Conservation (phyloP, 2,888 invertebrate species). For the Lypha dubia region DNA sequence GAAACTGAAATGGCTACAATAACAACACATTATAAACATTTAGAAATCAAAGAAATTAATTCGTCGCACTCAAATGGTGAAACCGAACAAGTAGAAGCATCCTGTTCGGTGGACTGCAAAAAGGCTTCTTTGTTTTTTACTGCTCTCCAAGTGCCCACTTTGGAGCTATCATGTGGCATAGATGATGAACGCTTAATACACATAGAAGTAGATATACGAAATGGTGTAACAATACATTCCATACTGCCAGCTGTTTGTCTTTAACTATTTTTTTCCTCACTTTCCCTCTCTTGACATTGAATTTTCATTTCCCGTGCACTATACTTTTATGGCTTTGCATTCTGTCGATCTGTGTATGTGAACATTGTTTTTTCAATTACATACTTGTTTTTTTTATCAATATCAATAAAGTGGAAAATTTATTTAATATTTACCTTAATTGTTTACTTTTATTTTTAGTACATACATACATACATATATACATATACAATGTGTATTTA, state of each 20-base stretch:
- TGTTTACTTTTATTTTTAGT: constrained; percentile 39
- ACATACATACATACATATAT: too few relatives aligned
- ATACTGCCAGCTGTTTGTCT: constrained; percentile 89
- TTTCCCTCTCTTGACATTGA: constrained; percentile 33
- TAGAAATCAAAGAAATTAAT: constrained; percentile 84
- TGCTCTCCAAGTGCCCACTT: constrained; percentile 90
- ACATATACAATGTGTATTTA: too few relatives aligned
- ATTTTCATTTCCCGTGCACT: constrained; percentile 20
- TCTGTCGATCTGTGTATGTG: constrained; percentile 20
- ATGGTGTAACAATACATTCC: constrained; percentile 90
- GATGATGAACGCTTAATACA: constrained; percentile 89
- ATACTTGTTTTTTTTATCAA: constrained; percentile 43
- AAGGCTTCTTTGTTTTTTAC: constrained; percentile 91
- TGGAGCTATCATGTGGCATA: constrained; percentile 90
- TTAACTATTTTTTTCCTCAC: constrained; percentile 62
- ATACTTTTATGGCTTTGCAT: constrained; percentile 37
- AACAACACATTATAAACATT: constrained; percentile 90
- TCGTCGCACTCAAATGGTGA: constrained; percentile 80
- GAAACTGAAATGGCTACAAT: constrained; percentile 92
- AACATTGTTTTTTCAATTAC: constrained; percentile 7
- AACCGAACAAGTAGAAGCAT: constrained; percentile 82
- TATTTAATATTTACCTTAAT: constrained; percentile 57
- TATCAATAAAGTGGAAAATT: constrained; percentile 65
- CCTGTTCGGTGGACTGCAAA: constrained; percentile 90
- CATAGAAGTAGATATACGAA: constrained; percentile 89